Percentiles rank a stretch among this genome's conserved stretches.
Conservation (phyloP, 1,140 invertebrate species). For the Macrobrachium nipponense region DNA sequence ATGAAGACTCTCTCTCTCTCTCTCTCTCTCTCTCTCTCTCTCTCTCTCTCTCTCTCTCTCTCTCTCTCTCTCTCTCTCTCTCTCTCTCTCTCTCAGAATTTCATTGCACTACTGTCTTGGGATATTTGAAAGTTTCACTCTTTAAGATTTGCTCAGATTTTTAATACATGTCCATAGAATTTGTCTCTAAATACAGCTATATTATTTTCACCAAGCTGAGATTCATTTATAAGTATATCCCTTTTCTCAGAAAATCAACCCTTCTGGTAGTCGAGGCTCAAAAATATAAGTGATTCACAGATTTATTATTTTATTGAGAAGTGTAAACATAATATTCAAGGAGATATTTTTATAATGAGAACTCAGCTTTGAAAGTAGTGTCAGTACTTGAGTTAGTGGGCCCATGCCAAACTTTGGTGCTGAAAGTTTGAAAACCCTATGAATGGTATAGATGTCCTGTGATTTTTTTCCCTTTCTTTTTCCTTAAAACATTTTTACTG, state of each 20-base stretch:
- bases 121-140: no score
- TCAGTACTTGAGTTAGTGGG: constrained; percentile 13
- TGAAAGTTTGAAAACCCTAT: no score
- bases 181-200: no score
- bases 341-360: constrained; percentile 30
- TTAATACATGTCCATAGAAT: no score
- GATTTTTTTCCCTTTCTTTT: no score
- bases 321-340: not conserved
- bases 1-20: not conserved
- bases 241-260: not conserved
- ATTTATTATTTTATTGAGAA: constrained; percentile 2
- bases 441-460: no score
- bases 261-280: not conserved
- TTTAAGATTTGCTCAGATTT: not conserved
- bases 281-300: constrained; percentile 13
- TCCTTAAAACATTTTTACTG: no score
- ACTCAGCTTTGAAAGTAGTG: constrained; percentile 18
- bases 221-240: no score
- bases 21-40: not conserved
- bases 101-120: not conserved
- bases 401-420: not conserved
- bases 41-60: not conserved
- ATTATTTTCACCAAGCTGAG: no score
- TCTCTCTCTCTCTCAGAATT: not conserved
- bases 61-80: not conserved